Base-by-base conservation (phyloP, 2,888 invertebrate genomes). In the Phyllotreta striolata region DNA sequence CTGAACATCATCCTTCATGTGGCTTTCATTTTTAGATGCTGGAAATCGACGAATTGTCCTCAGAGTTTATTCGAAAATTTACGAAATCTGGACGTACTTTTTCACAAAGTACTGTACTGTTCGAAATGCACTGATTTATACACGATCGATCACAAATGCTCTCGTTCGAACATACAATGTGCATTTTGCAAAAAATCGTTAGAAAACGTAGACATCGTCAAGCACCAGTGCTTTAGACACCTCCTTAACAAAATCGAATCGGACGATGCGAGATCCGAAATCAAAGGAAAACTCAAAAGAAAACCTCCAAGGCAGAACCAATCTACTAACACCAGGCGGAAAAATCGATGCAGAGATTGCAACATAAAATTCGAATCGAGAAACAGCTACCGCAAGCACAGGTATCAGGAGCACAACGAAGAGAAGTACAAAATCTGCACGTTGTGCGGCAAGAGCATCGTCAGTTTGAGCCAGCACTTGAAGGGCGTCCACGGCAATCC, bases 361-460 rank as follows among this genome's bases (percentile, higher is more conserved):
- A 49, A 66, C 8, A 58, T 66, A 3, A 64, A 66, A 40, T 72
- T 72, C 40, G 67, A 67, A 24, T 63, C 57, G 8, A 66, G 63
- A 38, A 64, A 59, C 44, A 57, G 41, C 6, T 64, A 67, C 52
- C 66, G 69, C 24, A 70, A 64, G 35, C 71, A 71, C 40, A 63
- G 64, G 47, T 59, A 65, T 14, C 59, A 69, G 13, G 49, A 41
- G 9, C 65, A 69, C 35, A 64, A 69, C 39, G 61, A 64, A 9
- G 65, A 65, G 6, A 70, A 69, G n/a, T 57, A 65, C 43, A 66
- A 66, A 10, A 70, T 76, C 0, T 83, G 84, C 70, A 76, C 80
- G 13, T 69, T 79, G 1, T 84, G 83, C 72, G 80, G 80, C 0
- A 82, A 82, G 41, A 59, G 66, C 7, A 63, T 72, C 8, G 66